phyloP scores from a whole-genome alignment of 1,140 invertebrate genomes.

The Pseudobourletiella spinata region DNA sequence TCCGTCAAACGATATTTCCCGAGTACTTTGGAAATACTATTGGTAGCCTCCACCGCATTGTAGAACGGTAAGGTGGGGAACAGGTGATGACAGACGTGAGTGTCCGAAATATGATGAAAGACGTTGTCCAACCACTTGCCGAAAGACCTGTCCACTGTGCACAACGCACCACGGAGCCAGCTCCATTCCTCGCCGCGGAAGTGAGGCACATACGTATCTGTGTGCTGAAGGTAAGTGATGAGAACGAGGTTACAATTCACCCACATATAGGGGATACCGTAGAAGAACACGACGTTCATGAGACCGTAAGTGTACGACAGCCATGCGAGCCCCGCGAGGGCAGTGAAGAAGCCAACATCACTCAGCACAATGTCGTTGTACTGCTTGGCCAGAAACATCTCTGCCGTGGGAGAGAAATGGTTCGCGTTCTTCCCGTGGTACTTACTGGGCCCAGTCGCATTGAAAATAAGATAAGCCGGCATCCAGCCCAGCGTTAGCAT shows the following conservation, averaged over 20 bases:
- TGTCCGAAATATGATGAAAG: constrained; percentile 10
- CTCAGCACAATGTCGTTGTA: constrained; percentile 1
- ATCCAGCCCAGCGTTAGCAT: constrained; percentile 8
- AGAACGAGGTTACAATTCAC: neutral
- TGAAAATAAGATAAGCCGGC: constrained; percentile 8
- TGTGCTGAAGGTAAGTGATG: constrained; percentile 9
- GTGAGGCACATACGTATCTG: constrained; percentile 2
- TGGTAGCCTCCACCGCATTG: neutral
- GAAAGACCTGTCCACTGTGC: constrained; percentile 2
- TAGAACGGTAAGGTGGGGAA: constrained; percentile 6
- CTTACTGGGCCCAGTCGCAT: constrained; percentile 6
- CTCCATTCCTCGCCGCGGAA: constrained; percentile 1
- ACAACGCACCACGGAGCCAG: constrained; percentile 1
- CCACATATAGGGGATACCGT: neutral
- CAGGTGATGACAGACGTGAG: constrained; percentile 8
- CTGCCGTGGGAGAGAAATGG: constrained; percentile 5
- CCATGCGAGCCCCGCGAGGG: neutral
- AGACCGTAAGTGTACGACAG: neutral
- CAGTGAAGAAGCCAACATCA: constrained; percentile 1
- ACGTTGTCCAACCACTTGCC: neutral
- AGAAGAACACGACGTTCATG: neutral
- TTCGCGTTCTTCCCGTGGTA: neutral
- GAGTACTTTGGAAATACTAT: neutral
- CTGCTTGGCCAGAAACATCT: constrained; percentile 1
- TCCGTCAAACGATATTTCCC: constrained; percentile 6